These are phyloP conservation scores for Phyllotreta cruciferae DNA, from an alignment of 2,888 invertebrate species.

Conservation along the genomic window DNA sequence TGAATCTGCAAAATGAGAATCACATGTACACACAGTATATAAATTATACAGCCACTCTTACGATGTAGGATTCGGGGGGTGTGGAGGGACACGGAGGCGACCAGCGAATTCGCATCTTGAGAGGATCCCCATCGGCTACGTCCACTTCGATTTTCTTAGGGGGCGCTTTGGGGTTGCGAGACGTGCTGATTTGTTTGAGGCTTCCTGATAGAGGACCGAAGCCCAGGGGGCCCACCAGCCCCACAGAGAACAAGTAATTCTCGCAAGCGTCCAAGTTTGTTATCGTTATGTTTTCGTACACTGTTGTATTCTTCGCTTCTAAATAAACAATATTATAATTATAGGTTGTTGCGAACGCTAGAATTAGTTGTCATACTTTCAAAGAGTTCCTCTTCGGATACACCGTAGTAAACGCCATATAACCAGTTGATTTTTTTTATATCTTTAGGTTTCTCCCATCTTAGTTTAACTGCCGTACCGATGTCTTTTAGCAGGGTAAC, in stretches of 20 bases:
- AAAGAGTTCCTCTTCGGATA: slow-evolving; percentile 65
- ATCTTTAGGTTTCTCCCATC: slow-evolving; percentile 71
- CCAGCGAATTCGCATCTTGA: slow-evolving; percentile 72
- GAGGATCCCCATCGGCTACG: slow-evolving; percentile 53
- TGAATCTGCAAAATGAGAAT: slow-evolving; percentile 40
- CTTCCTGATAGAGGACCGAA: slow-evolving; percentile 69
- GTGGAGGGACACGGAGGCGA: slow-evolving; percentile 70
- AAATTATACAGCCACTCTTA: slow-evolving; percentile 55
- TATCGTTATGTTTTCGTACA: slow-evolving; percentile 65
- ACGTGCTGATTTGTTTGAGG: slow-evolving; percentile 52
- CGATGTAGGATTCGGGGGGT: slow-evolving; percentile 62
- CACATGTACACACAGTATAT: not conserved
- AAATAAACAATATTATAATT: slow-evolving; percentile 4
- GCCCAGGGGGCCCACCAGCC: slow-evolving; percentile 69
- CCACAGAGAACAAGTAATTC: slow-evolving; percentile 75
- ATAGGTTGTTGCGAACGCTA: not conserved
- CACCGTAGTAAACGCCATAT: slow-evolving; percentile 78
- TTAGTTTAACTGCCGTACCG: slow-evolving; percentile 69
- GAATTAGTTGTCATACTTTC: slow-evolving; percentile 61
- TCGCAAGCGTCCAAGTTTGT: slow-evolving; percentile 75
- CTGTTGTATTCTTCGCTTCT: slow-evolving; percentile 55
- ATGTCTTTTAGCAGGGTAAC: slow-evolving; percentile 64
- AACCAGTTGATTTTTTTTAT: slow-evolving; percentile 65
- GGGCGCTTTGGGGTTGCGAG: slow-evolving; percentile 68
- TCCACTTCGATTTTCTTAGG: slow-evolving; percentile 70